Evolutionary conservation across 1,140 invertebrate genomes (phyloP).

Genomic region (Andrena cerasifolii): DNA sequence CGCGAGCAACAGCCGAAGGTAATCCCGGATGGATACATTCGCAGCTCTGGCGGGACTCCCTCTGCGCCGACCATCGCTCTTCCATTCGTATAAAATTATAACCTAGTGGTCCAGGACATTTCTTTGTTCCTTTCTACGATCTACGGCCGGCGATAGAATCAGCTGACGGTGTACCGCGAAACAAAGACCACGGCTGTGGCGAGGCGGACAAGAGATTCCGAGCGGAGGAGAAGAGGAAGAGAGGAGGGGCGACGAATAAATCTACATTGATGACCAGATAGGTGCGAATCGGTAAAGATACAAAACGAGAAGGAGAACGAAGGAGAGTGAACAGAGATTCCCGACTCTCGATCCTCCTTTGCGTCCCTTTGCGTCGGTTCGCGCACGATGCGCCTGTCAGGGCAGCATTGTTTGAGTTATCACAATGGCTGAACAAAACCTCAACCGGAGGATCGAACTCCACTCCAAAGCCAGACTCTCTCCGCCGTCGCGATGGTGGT

Average conservation of each 20-base stretch:
- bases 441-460: constrained; percentile 75
- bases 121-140: too few relatives aligned
- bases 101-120: too few relatives aligned
- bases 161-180: background rate
- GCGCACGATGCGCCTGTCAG: constrained; percentile 57
- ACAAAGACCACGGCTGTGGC: background rate
- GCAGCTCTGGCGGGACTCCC: too few relatives aligned
- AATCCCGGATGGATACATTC: too few relatives aligned
- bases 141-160: too few relatives aligned
- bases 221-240: background rate
- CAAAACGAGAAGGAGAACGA: background rate
- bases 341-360: constrained; percentile 28
- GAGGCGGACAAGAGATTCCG: background rate
- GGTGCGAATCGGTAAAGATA: background rate
- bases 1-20: too few relatives aligned
- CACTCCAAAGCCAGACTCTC: constrained; percentile 62
- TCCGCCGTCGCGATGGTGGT: constrained; percentile 30
- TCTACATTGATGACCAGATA: background rate
- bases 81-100: too few relatives aligned
- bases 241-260: constrained; percentile 1
- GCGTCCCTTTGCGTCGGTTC: constrained; percentile 41
- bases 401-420: constrained; percentile 78
- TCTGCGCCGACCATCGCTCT: background rate
- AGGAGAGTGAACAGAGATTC: constrained; percentile 16
- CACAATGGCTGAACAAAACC: constrained; percentile 78